Conservation (phyloP, 2,797 vertebrate species). For the Centropyge bicolor region DNA sequence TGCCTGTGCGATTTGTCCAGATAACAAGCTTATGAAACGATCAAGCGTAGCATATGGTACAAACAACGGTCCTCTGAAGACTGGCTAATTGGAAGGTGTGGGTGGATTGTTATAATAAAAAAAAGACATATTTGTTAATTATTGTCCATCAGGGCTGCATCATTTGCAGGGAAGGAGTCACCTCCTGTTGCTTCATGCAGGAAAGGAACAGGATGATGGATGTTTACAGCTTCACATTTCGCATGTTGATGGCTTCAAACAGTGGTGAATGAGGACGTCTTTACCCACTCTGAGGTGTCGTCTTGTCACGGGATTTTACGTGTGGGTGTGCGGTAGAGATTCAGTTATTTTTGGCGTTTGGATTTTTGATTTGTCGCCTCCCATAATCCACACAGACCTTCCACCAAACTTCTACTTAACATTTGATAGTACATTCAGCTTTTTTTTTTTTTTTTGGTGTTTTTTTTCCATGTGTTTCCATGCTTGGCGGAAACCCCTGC, state of each 20-base stretch:
- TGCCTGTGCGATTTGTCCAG: conserved; percentile 35
- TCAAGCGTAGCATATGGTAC: conserved; percentile 14
- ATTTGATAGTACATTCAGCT: conserved; percentile 7
- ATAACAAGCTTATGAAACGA: conserved; percentile 38
- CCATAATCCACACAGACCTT: neutral
- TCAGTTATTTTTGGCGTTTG: neutral
- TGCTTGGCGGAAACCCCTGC: conserved; percentile 27
- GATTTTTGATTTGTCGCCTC: neutral
- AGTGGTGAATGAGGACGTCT: neutral
- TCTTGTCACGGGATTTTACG: neutral
- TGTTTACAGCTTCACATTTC: neutral
- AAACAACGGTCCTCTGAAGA: conserved; percentile 33
- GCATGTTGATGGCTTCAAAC: neutral
- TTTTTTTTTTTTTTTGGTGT: neutral
- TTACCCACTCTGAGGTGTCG: neutral
- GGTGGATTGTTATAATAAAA: conserved; percentile 34
- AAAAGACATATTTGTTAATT: conserved; percentile 28
- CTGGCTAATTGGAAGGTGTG: conserved; percentile 50
- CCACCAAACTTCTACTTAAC: conserved; percentile 9
- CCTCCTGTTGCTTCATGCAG: neutral
- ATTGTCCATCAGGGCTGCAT: neutral
- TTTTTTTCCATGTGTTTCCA: conserved; percentile 16
- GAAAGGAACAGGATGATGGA: neutral
- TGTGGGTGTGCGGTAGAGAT: neutral
- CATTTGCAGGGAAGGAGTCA: neutral